Conservation (phyloP, 30 jellyfish, hydroid and myxozoan genomes). For the Aurelia aurita complex sp. Pacific region DNA sequence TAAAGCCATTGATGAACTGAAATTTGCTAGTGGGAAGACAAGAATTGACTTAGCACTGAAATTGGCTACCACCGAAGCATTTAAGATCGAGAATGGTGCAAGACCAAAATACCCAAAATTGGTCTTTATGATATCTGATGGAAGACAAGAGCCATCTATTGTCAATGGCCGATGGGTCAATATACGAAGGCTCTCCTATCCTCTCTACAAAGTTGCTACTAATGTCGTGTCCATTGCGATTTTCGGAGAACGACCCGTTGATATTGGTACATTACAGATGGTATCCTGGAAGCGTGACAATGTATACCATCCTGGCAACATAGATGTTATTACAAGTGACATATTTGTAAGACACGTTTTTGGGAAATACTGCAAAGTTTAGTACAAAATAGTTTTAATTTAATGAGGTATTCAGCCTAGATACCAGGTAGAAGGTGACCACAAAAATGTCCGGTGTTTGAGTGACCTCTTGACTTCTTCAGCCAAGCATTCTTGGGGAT, state of each 20-base stretch:
- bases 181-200: constrained; percentile 1
- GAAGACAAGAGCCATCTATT: constrained; percentile 33
- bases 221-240: constrained; percentile 24
- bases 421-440: no score
- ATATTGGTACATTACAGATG: constrained; percentile 35
- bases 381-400: not conserved
- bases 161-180: constrained; percentile 24
- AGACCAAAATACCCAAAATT: constrained; percentile 36
- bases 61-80: constrained; percentile 12
- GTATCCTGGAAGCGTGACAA: constrained; percentile 5
- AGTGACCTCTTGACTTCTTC: no score
- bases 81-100: constrained; percentile 35
- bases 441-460: no score
- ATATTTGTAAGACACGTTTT: constrained; percentile 12
- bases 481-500: no score
- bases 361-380: constrained; percentile 25
- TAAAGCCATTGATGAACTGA: constrained; percentile 17
- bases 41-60: constrained; percentile 45
- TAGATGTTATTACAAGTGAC: constrained; percentile 17
- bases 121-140: constrained; percentile 43
- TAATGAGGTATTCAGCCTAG: no score
- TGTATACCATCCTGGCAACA: constrained; percentile 23
- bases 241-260: constrained; percentile 32
- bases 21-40: constrained; percentile 23
- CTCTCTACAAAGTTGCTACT: constrained; percentile 10